Evolutionary conservation across 2,888 invertebrate species (phyloP).

Genomic region (Allygus modestus): DNA sequence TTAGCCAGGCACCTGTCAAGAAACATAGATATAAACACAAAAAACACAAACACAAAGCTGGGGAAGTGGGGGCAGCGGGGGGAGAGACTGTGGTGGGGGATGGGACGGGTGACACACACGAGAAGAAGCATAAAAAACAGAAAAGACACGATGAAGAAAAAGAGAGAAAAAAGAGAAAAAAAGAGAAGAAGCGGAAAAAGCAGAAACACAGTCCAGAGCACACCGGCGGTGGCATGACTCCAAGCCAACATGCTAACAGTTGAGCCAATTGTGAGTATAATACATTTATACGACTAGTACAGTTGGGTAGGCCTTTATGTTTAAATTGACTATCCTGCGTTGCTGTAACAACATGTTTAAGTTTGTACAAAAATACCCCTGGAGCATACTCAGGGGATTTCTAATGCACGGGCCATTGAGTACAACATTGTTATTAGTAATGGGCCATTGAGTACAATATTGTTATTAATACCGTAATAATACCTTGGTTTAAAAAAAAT

Average conservation of each 20-base stretch:
- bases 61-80: slow-evolving; percentile 83
- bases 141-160: slow-evolving; percentile 96
- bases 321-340: no score
- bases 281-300: no score
- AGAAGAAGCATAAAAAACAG: slow-evolving; percentile 97
- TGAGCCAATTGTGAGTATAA: slow-evolving; percentile 26
- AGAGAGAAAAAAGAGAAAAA: slow-evolving; percentile 95
- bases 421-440: no score
- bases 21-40: slow-evolving; percentile 98
- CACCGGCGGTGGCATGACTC: slow-evolving; percentile 80
- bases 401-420: no score
- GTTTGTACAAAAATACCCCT: no score
- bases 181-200: slow-evolving; percentile 97
- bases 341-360: no score
- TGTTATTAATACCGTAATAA: no score
- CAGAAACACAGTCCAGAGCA: slow-evolving; percentile 95
- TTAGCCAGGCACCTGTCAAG: slow-evolving; percentile 90
- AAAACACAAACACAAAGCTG: slow-evolving; percentile 95
- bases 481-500: no score
- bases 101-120: slow-evolving; percentile 84
- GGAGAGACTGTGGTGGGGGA: slow-evolving; percentile 82
- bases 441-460: no score
- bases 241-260: slow-evolving; percentile 71
- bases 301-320: no score
- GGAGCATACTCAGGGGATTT: no score